Conservation (phyloP, 2,888 invertebrate genomes). For the Drosophila cognata region DNA sequence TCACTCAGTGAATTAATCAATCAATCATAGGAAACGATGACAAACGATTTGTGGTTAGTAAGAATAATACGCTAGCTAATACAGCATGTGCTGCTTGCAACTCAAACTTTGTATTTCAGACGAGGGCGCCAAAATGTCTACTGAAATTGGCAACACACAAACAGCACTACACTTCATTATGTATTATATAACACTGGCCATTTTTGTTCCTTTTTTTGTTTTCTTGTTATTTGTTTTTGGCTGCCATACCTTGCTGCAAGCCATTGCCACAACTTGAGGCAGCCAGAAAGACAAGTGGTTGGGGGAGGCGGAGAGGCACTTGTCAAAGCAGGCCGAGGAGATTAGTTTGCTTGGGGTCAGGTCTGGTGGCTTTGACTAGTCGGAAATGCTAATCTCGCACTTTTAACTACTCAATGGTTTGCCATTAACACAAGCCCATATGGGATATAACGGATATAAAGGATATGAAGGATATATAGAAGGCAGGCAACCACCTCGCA, state of each 20-base stretch:
- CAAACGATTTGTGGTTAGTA: slow-evolving; percentile 51
- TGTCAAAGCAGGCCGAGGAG: slow-evolving; percentile 35
- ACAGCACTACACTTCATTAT: neutral
- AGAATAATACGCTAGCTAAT: slow-evolving; percentile 45
- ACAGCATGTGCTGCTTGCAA: slow-evolving; percentile 26
- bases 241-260: slow-evolving; percentile 43
- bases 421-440: slow-evolving; percentile 76
- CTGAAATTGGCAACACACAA: slow-evolving; percentile 6
- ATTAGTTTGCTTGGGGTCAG: slow-evolving; percentile 32
- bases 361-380: slow-evolving; percentile 26
- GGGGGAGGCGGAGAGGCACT: slow-evolving; percentile 21
- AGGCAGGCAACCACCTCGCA: neutral
- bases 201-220: neutral
- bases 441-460: slow-evolving; percentile 54
- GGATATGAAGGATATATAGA: neutral
- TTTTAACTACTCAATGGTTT: slow-evolving; percentile 73
- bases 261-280: slow-evolving; percentile 39
- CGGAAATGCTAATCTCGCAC: slow-evolving; percentile 71
- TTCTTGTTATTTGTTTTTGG: slow-evolving; percentile 1
- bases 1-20: slow-evolving; percentile 32
- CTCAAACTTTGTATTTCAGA: neutral
- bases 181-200: slow-evolving; percentile 1
- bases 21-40: slow-evolving; percentile 63
- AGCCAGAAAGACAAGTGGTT: neutral
- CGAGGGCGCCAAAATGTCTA: slow-evolving; percentile 45